Conservation (phyloP, 1,140 invertebrate species). For the Apis dorsata region DNA sequence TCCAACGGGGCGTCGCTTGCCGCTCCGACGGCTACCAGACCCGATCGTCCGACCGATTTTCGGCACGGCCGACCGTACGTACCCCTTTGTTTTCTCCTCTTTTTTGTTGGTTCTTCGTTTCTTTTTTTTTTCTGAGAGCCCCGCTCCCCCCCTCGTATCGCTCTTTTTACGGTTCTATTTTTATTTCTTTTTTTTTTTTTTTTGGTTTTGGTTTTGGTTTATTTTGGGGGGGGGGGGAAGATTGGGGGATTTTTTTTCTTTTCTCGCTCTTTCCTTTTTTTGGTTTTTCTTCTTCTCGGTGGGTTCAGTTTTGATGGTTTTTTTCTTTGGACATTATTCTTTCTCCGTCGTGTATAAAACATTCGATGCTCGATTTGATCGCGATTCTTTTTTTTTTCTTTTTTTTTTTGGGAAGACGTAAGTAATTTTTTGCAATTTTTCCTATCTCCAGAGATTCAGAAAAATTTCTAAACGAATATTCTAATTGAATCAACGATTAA, state of each 20-base stretch:
- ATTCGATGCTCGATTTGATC: not conserved
- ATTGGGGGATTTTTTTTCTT: conserved; percentile 2
- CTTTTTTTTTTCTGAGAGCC: not conserved
- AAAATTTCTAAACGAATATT: too few species aligned
- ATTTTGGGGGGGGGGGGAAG: too few species aligned
- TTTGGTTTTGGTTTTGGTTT: not conserved
- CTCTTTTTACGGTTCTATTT: conserved; percentile 18
- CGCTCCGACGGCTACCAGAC: conserved; percentile 63
- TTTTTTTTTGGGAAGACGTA: too few species aligned
- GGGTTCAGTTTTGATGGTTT: not conserved
- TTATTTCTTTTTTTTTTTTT: conserved; percentile 1
- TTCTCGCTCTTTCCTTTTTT: conserved; percentile 6
- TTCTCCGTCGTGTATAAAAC: conserved; percentile 47
- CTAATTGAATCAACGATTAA: too few species aligned
- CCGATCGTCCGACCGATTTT: conserved; percentile 66
- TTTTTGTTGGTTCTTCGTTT: conserved; percentile 1
- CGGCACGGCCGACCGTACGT: conserved; percentile 62
- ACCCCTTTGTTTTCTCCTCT: conserved; percentile 60
- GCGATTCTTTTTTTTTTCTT: too few species aligned
- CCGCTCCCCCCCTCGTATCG: not conserved
- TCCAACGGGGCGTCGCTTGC: conserved; percentile 62
- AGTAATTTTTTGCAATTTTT: too few species aligned
- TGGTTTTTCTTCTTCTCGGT: not conserved
- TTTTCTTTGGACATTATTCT: conserved; percentile 26
- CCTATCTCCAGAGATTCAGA: too few species aligned